Base-by-base conservation (phyloP, 2,888 invertebrate genomes). In the Temnothorax rugatulus region DNA sequence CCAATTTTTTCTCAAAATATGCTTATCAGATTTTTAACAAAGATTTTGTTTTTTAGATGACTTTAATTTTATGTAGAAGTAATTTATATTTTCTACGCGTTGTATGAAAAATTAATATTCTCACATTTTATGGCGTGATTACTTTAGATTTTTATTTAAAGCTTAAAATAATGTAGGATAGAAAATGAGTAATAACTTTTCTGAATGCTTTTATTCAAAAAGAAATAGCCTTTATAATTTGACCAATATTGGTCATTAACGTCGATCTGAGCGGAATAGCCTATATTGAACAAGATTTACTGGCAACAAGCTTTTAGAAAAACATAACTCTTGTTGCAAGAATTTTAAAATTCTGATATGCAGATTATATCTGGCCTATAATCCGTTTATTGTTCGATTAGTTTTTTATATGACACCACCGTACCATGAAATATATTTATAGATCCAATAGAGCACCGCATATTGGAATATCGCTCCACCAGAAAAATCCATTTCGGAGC, bases 331-430 rank as follows among this genome's bases (percentile, higher is more conserved):
- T 44, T 4, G 7, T 47, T 15, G n/a, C 2, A 47, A 34, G 1
- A 50, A 50, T 50, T 63, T 63, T 34, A 15, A 75, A 63, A 63
- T 34, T 34, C 21, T 34, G 34, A 29, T 63, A 21, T 50, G 61
- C 63, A n/a, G 29, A 68, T 68, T 59, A 74, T 44, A 44, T 74
- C 15, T 18, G 38, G 41, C 5, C 11, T 57, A 21, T 68, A 54
- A 68, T 66, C 18, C 44, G 25, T 71, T 71, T 29, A 69, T 44
- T 57, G 41, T 81, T 25, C 18, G 18, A 81, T 47, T 79, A n/a
- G 21, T 18, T 81, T 47, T 47, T 76, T 76, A 41, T 54, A 66
- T 29, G 38, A 64, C 41, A 52, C 4, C 5, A 15, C 15, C 15
- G 41, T 52, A 54, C 29, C 29, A 29, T 77, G 13, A 54, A 54